A percentile compares a stretch with the other conserved stretches of the same genome.
Conservation (phyloP, 2,113 vertebrate genomes). For the Rhinoptilus africanus region DNA sequence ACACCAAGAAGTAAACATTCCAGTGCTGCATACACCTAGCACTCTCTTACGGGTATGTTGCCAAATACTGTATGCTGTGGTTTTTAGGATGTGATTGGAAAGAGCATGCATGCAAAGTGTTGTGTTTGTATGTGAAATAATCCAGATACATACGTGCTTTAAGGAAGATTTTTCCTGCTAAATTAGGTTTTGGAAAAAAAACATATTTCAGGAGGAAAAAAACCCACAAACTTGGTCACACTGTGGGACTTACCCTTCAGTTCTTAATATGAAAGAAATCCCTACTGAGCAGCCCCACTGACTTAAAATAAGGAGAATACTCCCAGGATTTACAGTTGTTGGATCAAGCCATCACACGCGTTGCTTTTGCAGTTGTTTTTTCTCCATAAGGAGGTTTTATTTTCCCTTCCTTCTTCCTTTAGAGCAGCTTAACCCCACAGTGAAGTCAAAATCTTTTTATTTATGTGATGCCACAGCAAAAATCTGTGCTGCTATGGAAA, state of each 20-base stretch:
- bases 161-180: not conserved
- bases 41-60: not conserved
- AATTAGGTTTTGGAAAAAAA: not conserved
- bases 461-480: not conserved
- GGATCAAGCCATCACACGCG: not conserved
- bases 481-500: slow-evolving; percentile 14
- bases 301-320: not conserved
- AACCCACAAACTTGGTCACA: not conserved
- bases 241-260: not conserved
- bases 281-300: not conserved
- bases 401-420: not conserved
- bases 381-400: not conserved
- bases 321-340: not conserved
- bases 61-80: not conserved
- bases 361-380: not conserved
- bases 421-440: slow-evolving; percentile 18
- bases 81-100: not conserved
- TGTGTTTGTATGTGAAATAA: not conserved
- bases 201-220: not conserved
- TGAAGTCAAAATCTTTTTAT: slow-evolving; percentile 18
- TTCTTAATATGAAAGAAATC: not conserved
- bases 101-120: rapidly evolving
- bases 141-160: not conserved
- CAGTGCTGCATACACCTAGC: not conserved
- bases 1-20: not conserved